These are phyloP conservation scores for Cariama cristata DNA, from an alignment of 2,113 vertebrate species.

Conservation along the genomic window DNA sequence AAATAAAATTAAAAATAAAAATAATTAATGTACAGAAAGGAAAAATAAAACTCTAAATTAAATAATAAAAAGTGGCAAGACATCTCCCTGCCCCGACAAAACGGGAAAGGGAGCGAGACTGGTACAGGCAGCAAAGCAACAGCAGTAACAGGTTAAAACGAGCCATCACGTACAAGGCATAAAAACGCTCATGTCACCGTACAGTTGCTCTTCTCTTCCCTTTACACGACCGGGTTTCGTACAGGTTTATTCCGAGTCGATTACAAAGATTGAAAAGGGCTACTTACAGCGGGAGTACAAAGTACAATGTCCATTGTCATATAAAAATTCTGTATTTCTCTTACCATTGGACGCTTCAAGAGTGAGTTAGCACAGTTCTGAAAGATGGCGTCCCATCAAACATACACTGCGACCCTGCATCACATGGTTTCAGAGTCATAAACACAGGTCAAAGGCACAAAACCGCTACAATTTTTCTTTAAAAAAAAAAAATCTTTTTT, in stretches of 20 bases:
- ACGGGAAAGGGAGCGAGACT: not conserved
- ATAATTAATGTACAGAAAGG: not conserved
- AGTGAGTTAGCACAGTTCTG: constrained; percentile 90
- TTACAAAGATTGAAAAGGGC: constrained; percentile 78
- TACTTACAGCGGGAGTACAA: constrained; percentile 80
- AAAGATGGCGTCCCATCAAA: constrained; percentile 91
- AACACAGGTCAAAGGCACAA: constrained; percentile 79
- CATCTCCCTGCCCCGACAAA: not conserved
- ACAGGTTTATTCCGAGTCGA: constrained; percentile 43
- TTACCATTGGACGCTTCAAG: constrained; percentile 85
- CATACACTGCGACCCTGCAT: constrained; percentile 96
- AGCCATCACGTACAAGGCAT: constrained; percentile 54
- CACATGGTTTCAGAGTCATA: constrained; percentile 92
- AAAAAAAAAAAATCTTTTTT: too few species aligned
- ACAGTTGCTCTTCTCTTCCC: constrained; percentile 38
- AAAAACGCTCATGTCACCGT: constrained; percentile 30
- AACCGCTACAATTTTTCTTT: constrained; percentile 63
- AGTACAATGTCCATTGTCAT: constrained; percentile 78
- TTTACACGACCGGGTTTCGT: constrained; percentile 5
- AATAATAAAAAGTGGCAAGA: not conserved
- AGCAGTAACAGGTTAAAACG: constrained; percentile 18
- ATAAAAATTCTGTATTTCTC: constrained; percentile 79
- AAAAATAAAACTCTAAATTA: not conserved
- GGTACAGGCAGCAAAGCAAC: constrained; percentile 31
- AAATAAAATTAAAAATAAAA: not conserved